A percentile compares a stretch with the other conserved stretches of the same genome.
Conservation (phyloP, 2,888 invertebrate genomes). For the Lithodes maja region DNA sequence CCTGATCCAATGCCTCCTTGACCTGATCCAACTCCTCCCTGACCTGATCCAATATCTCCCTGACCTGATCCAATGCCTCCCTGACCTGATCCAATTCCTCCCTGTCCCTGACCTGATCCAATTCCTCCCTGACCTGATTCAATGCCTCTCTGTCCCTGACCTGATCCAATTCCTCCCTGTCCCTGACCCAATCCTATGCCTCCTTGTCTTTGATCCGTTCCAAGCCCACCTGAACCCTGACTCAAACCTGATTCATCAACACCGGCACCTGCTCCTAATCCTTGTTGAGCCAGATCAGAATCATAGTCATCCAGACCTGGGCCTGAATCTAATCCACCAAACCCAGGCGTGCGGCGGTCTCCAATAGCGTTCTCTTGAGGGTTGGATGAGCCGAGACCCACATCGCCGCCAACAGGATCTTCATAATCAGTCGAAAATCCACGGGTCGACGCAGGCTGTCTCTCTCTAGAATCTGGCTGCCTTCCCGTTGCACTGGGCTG, state of each 20-base stretch:
- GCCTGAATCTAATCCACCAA: background rate
- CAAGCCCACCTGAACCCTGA: slow-evolving; percentile 1
- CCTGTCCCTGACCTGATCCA: slow-evolving; percentile 11
- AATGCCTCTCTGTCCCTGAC: slow-evolving; percentile 13
- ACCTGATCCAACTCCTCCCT: slow-evolving; percentile 7
- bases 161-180: background rate
- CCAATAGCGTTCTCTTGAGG: background rate
- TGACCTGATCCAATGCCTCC: slow-evolving; percentile 3
- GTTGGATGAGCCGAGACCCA: background rate
- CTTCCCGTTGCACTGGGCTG: background rate
- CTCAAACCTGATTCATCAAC: slow-evolving; percentile 10
- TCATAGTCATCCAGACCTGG: background rate
- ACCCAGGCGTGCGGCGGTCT: background rate
- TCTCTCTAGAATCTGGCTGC: background rate
- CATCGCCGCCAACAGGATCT: background rate
- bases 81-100: slow-evolving; percentile 4
- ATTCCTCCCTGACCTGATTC: background rate
- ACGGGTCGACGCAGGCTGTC: background rate
- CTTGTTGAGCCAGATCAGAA: background rate
- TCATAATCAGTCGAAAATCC: background rate
- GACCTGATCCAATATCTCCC: background rate
- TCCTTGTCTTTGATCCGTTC: background rate
- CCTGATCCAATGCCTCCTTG: slow-evolving; percentile 5
- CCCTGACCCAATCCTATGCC: background rate
- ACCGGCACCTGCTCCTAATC: background rate